Base-by-base conservation (phyloP, 2,113 vertebrate species). In the Cacatua alba region DNA sequence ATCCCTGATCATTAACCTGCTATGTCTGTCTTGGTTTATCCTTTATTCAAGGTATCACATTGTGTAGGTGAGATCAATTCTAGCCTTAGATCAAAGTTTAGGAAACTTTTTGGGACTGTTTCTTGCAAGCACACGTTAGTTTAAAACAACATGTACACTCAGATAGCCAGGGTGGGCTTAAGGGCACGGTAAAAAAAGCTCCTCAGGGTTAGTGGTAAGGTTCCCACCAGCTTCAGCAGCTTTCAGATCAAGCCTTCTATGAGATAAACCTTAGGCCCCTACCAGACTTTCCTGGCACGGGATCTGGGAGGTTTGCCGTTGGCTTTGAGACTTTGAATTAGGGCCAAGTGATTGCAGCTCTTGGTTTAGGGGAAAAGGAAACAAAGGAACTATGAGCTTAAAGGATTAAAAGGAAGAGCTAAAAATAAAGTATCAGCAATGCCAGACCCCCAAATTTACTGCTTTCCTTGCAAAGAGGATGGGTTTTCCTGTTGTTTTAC, bases 321-420 rank as follows among this genome's bases (percentile, higher is more conserved):
- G 95, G 86, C 92, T 96, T 96, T 83, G 92, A 94, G 90, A 71
- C 90, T 92, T 85, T 94, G 96, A 94, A 78, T 31, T 15, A 0
- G 37, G 52, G 88, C 96, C 96, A 97, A 87, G 48, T 35, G 67
- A 94, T 92, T 94, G 83, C 86, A 88, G 92, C 83, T 92, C 86
- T 92, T 89, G 88, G 62, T 92, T 94, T 91, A 68, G 74, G 72
- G 80, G 52, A 88, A 96, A 76, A 92, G 92, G 95, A 97, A 97
- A 86, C 90, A 97, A 79, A 96, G 94, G 86, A 96, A 88, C 94
- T 72, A 8, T 2, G 0, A 52, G 82, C 88, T 96, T 96, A 97
- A 95, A 71, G 92, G 96, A 94, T 96, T 94, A 96, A 83, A 96
- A 84, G 82, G 77, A 91, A 95, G 95, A 94, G 83, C 92, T 96